Conservation (phyloP, 1,140 invertebrate species). For the Mamestra configurata region DNA sequence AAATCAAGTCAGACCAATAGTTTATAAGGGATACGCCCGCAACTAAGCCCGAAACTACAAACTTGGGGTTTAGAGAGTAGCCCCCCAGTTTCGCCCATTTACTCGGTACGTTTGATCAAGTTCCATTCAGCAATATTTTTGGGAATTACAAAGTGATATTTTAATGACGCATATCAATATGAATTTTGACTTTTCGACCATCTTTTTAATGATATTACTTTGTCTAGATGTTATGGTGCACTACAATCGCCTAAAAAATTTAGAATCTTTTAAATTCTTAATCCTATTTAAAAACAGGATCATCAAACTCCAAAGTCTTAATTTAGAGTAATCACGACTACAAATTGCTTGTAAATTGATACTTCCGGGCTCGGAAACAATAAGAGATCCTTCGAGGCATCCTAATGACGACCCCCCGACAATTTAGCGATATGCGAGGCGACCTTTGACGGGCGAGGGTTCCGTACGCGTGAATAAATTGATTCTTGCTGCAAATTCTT, state of each 20-base stretch:
- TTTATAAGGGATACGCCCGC: too few species aligned
- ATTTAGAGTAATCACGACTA: conserved; percentile 46
- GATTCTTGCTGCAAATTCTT: conserved; percentile 18
- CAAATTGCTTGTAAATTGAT: conserved; percentile 68
- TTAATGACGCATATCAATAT: too few species aligned
- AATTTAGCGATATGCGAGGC: conserved; percentile 40
- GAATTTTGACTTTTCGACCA: too few species aligned
- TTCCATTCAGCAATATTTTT: too few species aligned
- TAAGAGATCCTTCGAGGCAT: conserved; percentile 57
- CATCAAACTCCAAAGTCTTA: conserved; percentile 15
- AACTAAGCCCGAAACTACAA: too few species aligned
- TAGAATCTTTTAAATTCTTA: not conserved
- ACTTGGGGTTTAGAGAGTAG: too few species aligned
- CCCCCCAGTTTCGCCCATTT: too few species aligned
- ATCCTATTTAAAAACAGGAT: not conserved
- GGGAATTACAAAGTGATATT: too few species aligned
- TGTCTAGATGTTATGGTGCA: too few species aligned
- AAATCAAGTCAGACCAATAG: too few species aligned
- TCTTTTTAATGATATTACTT: too few species aligned
- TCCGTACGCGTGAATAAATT: conserved; percentile 27
- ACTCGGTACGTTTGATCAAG: too few species aligned
- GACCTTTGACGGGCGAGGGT: conserved; percentile 1
- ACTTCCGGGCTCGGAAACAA: conserved; percentile 62
- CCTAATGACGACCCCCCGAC: conserved; percentile 55
- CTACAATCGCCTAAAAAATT: not conserved